Conservation (phyloP, 2,797 vertebrate species). For the Micrastur ruficollis region DNA sequence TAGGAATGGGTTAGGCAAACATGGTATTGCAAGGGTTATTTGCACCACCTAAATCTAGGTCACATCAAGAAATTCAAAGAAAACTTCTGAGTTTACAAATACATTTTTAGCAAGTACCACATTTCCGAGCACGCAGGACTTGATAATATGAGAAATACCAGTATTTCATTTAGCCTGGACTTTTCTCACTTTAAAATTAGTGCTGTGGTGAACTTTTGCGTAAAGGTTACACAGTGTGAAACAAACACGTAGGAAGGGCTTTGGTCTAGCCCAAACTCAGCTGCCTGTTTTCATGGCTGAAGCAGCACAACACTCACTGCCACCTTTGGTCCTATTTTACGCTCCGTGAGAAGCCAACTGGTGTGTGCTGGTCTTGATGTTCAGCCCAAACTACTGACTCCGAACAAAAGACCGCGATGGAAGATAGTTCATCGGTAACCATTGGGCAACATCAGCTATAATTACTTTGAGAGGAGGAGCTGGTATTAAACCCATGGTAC, state of each 20-base stretch:
- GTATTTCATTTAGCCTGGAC: background rate
- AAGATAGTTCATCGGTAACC: conserved; percentile 44
- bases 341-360: background rate
- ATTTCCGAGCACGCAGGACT: background rate
- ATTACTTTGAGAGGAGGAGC: conserved; percentile 52
- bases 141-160: background rate
- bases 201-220: background rate
- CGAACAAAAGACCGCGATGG: conserved; percentile 18
- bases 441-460: conserved; percentile 50
- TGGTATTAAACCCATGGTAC: conserved; percentile 68
- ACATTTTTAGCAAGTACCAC: conserved; percentile 11
- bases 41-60: conserved; percentile 20
- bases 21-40: background rate
- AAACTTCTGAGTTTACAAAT: conserved; percentile 28
- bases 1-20: background rate
- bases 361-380: background rate
- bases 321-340: conserved; percentile 25
- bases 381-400: conserved; percentile 20
- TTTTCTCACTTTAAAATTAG: conserved; percentile 14
- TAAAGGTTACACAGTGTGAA: conserved; percentile 12
- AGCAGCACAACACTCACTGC: background rate
- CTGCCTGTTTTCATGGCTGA: background rate
- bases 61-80: conserved; percentile 28
- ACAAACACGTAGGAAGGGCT: background rate
- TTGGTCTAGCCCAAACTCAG: background rate